These are phyloP conservation scores for Emydocephalus ijimae DNA, from an alignment of 2,113 vertebrate species.

Conservation along the genomic window DNA sequence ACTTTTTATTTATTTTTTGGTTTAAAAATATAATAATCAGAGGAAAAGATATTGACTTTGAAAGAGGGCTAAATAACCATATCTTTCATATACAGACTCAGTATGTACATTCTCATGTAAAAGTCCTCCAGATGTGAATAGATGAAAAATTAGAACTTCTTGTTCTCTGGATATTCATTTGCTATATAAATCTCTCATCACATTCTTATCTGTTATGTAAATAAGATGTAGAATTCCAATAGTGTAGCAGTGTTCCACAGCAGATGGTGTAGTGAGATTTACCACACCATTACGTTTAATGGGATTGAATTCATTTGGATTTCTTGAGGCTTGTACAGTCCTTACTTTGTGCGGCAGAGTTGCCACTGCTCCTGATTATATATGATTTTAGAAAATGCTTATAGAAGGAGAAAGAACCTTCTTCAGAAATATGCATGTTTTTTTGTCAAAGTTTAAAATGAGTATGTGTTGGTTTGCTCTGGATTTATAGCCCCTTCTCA, in stretches of 20 bases:
- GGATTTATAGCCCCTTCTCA: constrained; percentile 64
- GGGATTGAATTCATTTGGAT: constrained; percentile 83
- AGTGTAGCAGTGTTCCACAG: constrained; percentile 75
- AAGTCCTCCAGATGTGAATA: constrained; percentile 70
- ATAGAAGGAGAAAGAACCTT: constrained; percentile 57
- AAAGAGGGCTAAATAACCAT: constrained; percentile 60
- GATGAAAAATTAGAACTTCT: constrained; percentile 66
- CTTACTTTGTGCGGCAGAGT: constrained; percentile 68
- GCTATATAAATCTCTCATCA: constrained; percentile 74
- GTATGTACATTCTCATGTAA: constrained; percentile 56
- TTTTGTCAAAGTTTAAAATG: constrained; percentile 75
- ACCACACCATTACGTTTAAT: constrained; percentile 86
- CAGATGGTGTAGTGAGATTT: constrained; percentile 84
- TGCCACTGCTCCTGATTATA: constrained; percentile 77
- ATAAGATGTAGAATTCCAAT: constrained; percentile 83
- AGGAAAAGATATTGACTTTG: constrained; percentile 44
- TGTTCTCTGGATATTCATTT: constrained; percentile 73
- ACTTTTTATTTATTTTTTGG: constrained; percentile 24
- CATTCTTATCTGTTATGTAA: constrained; percentile 83
- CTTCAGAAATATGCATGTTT: constrained; percentile 73
- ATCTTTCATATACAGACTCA: constrained; percentile 25
- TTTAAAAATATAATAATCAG: constrained; percentile 53
- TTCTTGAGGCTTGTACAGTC: constrained; percentile 80
- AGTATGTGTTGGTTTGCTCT: constrained; percentile 63
- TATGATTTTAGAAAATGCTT: constrained; percentile 78